These are phyloP conservation scores for Vimba vimba DNA, from an alignment of 2,113 vertebrate species.

Conservation along the genomic window DNA sequence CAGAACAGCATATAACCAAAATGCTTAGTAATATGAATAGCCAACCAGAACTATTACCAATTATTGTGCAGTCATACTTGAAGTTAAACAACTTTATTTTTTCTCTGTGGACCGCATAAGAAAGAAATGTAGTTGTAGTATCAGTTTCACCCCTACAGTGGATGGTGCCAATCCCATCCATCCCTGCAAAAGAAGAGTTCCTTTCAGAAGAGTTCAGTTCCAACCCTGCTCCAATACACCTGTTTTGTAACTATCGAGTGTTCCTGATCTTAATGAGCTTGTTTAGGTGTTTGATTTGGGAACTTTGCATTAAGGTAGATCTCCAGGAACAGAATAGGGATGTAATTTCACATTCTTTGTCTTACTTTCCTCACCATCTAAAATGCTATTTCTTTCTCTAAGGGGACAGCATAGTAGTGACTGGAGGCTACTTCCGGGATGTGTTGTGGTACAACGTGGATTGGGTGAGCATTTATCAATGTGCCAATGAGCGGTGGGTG, in stretches of 20 bases:
- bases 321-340: background rate
- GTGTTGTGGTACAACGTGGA: conserved; percentile 88
- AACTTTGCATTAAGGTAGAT: background rate
- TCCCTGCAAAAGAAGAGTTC: conserved; percentile 77
- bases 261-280: background rate
- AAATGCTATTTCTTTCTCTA: conserved; percentile 51
- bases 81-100: conserved; percentile 70
- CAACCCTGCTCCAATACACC: background rate
- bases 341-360: background rate
- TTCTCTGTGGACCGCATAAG: conserved; percentile 85
- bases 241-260: too few relatives aligned
- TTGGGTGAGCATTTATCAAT: conserved; percentile 84
- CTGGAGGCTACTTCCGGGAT: conserved; percentile 86
- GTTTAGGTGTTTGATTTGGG: background rate
- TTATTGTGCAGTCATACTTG: too few relatives aligned
- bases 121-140: conserved; percentile 82
- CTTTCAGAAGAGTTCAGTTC: background rate
- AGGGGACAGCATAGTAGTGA: conserved; percentile 79
- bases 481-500: conserved; percentile 78
- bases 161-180: conserved; percentile 80
- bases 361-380: background rate
- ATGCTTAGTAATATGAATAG: too few relatives aligned
- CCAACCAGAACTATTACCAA: too few relatives aligned
- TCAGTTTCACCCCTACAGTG: conserved; percentile 81
- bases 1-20: too few relatives aligned